Evolutionary conservation across 2,113 vertebrate genomes (phyloP), one percentile per base, ranked within the genome.

Genomic region (Herpailurus yagouaroundi): DNA sequence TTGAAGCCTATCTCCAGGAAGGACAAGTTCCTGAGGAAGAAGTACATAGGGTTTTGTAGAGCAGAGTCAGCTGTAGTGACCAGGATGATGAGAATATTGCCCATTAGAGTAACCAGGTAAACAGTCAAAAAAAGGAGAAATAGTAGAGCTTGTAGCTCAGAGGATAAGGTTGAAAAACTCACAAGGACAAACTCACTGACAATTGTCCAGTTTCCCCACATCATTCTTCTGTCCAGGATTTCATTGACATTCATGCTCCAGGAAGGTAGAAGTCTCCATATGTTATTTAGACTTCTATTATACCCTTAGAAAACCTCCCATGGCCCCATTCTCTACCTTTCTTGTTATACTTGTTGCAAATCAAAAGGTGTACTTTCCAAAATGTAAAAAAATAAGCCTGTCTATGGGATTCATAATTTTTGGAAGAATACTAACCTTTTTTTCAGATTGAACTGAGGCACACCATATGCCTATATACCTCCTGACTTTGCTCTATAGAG

Each of bases 1-100:
- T 98, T 98, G 91, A 98, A 98, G 36, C 98, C 97, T 90, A 98
- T 95, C 64, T 98, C 98, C 41, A 98, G 45, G 76, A 98, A 98
- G 45, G 97, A 97, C 55, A 98, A 74, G 38, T 97, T 98, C 92
- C 95, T 91, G 71, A 98, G 96, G 68, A 98, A 98, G 92, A 98
- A 98, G 84, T 98, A 98, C 98, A 98, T 98, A 15, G 98, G 98
- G 60, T 94, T 98, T 79, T 96, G 95, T 33, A 98, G 92, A 36
- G 96, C 88, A 52, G 97, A 96, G 64, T 98, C 97, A 83, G 29
- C 68, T 71, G 92, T 96, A 66, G 97, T 98, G 68, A 98, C 96
- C 82, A 98, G 64, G 77, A 98, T 97, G 36, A 98, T 98, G 55
- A 98, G 95, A 31, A 98, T 84, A 66, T 98, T 98, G 29, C 96